These are phyloP conservation scores for Pelodiscus sinensis DNA, from an alignment of 2,113 vertebrate species.

Conservation along the genomic window DNA sequence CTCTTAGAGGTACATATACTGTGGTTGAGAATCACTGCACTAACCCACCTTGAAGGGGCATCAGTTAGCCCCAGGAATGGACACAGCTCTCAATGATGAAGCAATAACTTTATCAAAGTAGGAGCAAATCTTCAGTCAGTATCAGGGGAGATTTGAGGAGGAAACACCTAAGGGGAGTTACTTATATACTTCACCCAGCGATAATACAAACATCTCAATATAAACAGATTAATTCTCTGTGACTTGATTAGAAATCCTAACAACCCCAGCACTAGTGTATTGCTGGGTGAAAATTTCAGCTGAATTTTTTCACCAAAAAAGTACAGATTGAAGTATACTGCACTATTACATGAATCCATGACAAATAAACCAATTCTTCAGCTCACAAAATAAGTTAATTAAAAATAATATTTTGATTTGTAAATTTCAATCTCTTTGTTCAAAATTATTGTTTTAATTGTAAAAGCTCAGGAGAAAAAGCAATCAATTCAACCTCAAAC, in stretches of 20 bases:
- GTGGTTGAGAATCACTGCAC: no score
- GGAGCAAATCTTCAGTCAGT: background rate
- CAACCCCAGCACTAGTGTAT: background rate
- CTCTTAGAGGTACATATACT: no score
- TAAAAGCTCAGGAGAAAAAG: background rate
- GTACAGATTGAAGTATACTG: background rate
- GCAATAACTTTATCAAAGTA: background rate
- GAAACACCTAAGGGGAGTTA: no score
- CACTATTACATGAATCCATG: background rate
- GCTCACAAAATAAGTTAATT: background rate
- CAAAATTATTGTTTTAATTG: background rate
- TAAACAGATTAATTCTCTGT: background rate
- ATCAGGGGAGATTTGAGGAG: no score
- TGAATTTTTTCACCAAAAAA: background rate
- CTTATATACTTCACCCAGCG: no score
- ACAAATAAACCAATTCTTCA: background rate
- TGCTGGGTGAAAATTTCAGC: background rate
- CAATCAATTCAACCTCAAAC: background rate
- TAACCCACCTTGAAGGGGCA: background rate
- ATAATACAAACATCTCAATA: background rate
- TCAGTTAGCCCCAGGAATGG: background rate
- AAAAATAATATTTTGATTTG: background rate
- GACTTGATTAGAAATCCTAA: background rate
- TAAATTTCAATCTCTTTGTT: background rate
- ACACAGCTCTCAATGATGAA: background rate